A percentile compares a stretch with the other conserved stretches of the same genome.
These are phyloP conservation scores for Amiota mariae DNA, from an alignment of 2,888 invertebrate genomes.

Conservation along the genomic window DNA sequence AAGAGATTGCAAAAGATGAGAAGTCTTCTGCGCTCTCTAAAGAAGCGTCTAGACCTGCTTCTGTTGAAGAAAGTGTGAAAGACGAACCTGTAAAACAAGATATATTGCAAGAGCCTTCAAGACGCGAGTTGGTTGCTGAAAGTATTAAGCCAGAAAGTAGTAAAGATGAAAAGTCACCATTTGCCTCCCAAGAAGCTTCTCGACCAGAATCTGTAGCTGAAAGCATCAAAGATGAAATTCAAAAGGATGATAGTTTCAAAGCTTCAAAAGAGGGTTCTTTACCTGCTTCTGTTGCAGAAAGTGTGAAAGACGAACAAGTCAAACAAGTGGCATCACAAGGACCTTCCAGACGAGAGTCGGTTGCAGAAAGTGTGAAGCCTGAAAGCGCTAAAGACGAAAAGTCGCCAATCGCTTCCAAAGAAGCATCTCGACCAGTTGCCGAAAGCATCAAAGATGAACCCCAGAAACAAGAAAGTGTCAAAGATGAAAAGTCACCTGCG, in stretches of 20 bases:
- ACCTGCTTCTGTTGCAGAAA: slow-evolving; percentile 34
- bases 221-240: slow-evolving; percentile 36
- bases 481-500: slow-evolving; percentile 15
- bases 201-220: slow-evolving; percentile 39
- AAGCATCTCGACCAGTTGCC: slow-evolving; percentile 24
- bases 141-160: slow-evolving; percentile 30
- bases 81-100: slow-evolving; percentile 30
- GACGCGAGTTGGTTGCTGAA: slow-evolving; percentile 42
- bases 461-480: too few species aligned
- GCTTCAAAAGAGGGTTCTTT: slow-evolving; percentile 38
- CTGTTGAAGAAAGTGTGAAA: slow-evolving; percentile 51
- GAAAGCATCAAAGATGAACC: slow-evolving; percentile 30
- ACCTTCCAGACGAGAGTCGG: slow-evolving; percentile 35
- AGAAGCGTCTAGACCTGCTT: slow-evolving; percentile 61
- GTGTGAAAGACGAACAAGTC: slow-evolving; percentile 32
- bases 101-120: slow-evolving; percentile 43
- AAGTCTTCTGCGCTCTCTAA: slow-evolving; percentile 34
- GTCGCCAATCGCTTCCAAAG: neutral
- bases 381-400: too few species aligned
- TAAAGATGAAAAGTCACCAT: slow-evolving; percentile 37
- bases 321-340: slow-evolving; percentile 36
- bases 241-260: neutral
- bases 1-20: slow-evolving; percentile 29
- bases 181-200: slow-evolving; percentile 30
- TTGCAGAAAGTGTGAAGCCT: too few species aligned